Conservation (phyloP, 1,140 invertebrate genomes). For the Apocrypta bakeri region DNA sequence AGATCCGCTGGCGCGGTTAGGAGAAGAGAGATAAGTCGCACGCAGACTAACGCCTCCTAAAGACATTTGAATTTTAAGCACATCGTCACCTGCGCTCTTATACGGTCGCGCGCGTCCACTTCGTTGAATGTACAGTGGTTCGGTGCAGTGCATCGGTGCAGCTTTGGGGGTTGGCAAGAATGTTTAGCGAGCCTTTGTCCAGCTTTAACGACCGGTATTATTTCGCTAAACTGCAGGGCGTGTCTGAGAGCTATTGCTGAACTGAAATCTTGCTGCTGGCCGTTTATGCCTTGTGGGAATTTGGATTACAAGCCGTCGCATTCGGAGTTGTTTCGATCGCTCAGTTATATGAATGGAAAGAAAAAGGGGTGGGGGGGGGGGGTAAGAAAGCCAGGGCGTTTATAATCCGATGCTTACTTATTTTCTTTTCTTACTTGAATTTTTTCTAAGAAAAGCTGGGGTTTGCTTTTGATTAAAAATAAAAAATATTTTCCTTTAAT, state of each 20-base stretch:
- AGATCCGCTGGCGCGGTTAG: background rate
- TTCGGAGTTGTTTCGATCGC: background rate
- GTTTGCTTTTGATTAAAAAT: background rate
- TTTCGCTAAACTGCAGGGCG: slow-evolving; percentile 61
- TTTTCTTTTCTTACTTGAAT: background rate
- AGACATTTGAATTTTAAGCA: background rate
- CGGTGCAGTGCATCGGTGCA: too few relatives aligned
- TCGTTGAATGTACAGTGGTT: too few relatives aligned
- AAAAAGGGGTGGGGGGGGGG: background rate
- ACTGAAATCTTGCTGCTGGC: slow-evolving; percentile 15
- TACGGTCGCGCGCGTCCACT: too few relatives aligned
- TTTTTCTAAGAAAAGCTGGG: background rate
- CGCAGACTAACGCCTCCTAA: slow-evolving; percentile 16
- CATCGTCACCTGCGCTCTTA: slow-evolving; percentile 21
- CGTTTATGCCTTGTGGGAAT: slow-evolving; percentile 46
- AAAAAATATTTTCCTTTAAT: too few relatives aligned
- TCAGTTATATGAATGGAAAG: background rate
- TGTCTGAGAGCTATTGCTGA: slow-evolving; percentile 51
- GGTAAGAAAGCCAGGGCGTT: too few relatives aligned
- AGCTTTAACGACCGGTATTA: slow-evolving; percentile 58
- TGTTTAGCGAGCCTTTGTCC: slow-evolving; percentile 55
- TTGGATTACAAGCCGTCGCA: slow-evolving; percentile 32
- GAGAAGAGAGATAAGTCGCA: background rate
- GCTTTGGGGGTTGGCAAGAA: background rate
- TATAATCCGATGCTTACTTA: background rate